Base-by-base conservation (phyloP, 2,113 vertebrate species). In the Brevimyrus niger region DNA sequence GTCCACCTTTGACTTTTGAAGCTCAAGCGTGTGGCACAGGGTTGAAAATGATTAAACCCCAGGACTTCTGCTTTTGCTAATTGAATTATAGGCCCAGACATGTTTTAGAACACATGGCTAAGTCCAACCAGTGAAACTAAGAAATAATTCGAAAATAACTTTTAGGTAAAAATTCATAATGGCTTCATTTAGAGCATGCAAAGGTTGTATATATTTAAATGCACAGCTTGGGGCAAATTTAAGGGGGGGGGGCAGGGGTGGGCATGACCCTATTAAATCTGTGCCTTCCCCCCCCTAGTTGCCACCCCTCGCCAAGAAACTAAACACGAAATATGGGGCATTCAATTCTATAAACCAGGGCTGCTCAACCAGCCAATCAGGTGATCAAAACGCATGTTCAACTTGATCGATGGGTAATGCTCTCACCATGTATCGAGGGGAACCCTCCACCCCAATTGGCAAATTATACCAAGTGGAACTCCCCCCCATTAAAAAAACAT, bases 1-100 rank as follows among this genome's bases (percentile, higher is more conserved):
- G 76, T 88, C 91, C 87, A 91, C 89, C 90, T 92, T 90, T 38
- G 85, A 89, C 89, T 89, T 91, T 91, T 89, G 87, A 90, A 90
- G 90, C 90, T 89, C 82, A 92, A 90, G 55, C 65, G 51, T n/a
- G 44, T 35, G 85, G 58, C 69, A 53, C 50, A 87, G 69, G 87
- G 90, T 85, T 65, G 87, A 80, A 73, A 50, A 31, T 48, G 61
- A 31, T 89, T 80, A 65, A 0, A 42, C 87, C 1, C 31, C 46
- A 87, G 55, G 80, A 89, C 88, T 80, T 53, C 48, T 48, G 42
- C 85, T 80, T 83, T 88, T 83, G 80, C 4, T 83, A 88, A 90
- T 69, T 90, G 84, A 51, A 90, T 47, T 87, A 80, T 46, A 9
- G 19, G 38, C 73, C 35, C 27, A 21, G 27, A 21, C 8, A 31